These are phyloP conservation scores for Phaonia tiefii DNA, from an alignment of 2,888 invertebrate species.

Conservation along the genomic window DNA sequence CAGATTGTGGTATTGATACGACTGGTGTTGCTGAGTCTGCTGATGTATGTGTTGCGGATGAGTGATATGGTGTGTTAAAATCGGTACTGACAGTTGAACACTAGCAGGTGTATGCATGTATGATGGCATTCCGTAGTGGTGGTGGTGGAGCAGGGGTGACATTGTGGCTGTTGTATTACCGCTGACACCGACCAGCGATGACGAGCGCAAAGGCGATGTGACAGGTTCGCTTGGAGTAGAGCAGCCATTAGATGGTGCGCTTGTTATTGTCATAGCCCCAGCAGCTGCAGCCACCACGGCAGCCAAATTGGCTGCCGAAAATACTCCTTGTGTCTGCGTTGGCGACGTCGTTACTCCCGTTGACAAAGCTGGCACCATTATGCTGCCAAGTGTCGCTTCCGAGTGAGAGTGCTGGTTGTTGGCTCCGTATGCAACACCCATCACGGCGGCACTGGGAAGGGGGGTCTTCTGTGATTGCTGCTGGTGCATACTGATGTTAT, in stretches of 20 bases:
- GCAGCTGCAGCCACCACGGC: constrained; percentile 73
- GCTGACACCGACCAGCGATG: constrained; percentile 67
- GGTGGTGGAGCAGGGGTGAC: constrained; percentile 68
- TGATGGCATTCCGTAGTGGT: constrained; percentile 66
- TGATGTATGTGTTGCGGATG: constrained; percentile 65
- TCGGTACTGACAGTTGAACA: constrained; percentile 74
- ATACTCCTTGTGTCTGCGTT: constrained; percentile 67
- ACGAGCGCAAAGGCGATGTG: constrained; percentile 69
- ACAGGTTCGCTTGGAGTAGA: constrained; percentile 44
- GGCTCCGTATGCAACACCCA: constrained; percentile 27
- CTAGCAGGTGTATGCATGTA: constrained; percentile 64
- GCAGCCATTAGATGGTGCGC: constrained; percentile 49
- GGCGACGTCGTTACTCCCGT: constrained; percentile 56
- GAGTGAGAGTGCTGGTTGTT: constrained; percentile 68
- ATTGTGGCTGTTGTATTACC: constrained; percentile 65
- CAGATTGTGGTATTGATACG: constrained; percentile 68
- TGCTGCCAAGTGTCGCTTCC: constrained; percentile 60
- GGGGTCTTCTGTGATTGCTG: constrained; percentile 64
- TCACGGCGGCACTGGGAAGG: constrained; percentile 47
- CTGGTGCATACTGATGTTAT: constrained; percentile 72
- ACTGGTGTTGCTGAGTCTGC: constrained; percentile 65
- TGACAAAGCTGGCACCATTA: constrained; percentile 68
- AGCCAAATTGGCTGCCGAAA: constrained; percentile 71
- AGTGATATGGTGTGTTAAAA: constrained; percentile 72
- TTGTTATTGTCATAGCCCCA: constrained; percentile 62